These are phyloP conservation scores for Haemorhous mexicanus DNA, from an alignment of 2,113 vertebrate species.

Conservation along the genomic window DNA sequence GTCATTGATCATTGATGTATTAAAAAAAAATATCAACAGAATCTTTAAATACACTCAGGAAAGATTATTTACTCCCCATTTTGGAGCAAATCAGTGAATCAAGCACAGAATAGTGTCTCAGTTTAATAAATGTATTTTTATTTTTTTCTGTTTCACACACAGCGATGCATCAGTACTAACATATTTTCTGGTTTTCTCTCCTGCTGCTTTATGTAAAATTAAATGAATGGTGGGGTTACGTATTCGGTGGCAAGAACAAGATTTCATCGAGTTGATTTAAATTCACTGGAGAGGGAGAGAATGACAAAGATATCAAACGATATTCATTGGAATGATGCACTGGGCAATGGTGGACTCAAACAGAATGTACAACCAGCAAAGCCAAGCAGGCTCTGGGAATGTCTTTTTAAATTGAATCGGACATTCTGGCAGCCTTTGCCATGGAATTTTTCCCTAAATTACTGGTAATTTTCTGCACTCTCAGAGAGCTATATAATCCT, in stretches of 20 bases:
- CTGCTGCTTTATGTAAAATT: constrained; percentile 17
- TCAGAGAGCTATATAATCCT: constrained; percentile 61
- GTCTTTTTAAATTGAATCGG: constrained; percentile 59
- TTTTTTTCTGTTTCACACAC: not conserved
- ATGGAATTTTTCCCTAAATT: constrained; percentile 64
- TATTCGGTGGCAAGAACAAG: not conserved
- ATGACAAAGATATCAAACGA: constrained; percentile 26
- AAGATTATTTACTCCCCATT: not conserved
- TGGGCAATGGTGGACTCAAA: constrained; percentile 37
- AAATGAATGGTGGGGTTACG: not conserved
- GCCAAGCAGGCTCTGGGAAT: constrained; percentile 53
- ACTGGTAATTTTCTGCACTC: constrained; percentile 60
- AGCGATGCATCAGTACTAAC: not conserved
- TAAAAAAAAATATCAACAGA: not conserved
- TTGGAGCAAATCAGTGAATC: not conserved
- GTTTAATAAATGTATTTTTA: not conserved
- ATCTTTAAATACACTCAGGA: not conserved
- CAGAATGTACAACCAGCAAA: constrained; percentile 54
- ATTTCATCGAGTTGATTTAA: constrained; percentile 30
- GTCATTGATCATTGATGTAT: not conserved
- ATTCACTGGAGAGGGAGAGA: constrained; percentile 26
- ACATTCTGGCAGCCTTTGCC: constrained; percentile 45
- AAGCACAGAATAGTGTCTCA: not conserved
- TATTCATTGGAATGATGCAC: constrained; percentile 57
- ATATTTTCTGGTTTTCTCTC: not conserved